Conservation (phyloP, 1,140 invertebrate species). For the Acromyrmex echinatior region DNA sequence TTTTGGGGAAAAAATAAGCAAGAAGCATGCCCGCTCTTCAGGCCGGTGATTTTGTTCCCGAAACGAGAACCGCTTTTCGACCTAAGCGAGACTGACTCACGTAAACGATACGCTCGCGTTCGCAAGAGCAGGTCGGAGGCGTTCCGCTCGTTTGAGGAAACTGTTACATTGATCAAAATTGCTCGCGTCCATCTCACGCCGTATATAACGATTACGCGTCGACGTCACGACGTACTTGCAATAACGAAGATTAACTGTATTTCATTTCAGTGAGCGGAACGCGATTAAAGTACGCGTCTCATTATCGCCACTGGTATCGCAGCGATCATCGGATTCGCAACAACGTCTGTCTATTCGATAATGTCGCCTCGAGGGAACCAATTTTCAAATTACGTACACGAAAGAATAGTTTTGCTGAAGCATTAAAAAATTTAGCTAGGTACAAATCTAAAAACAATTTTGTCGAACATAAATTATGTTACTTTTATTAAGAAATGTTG, state of each 20-base stretch:
- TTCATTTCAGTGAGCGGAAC: neutral
- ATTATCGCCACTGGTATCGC: constrained; percentile 22
- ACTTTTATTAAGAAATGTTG: too few relatives aligned
- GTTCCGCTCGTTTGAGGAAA: constrained; percentile 54
- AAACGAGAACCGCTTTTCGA: constrained; percentile 63
- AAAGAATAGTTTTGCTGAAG: too few relatives aligned
- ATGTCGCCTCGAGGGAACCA: neutral
- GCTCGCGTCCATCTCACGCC: constrained; percentile 41
- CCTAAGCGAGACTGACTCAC: constrained; percentile 51
- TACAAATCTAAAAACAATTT: too few relatives aligned
- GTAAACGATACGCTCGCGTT: constrained; percentile 45
- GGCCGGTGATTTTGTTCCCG: constrained; percentile 67
- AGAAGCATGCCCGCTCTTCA: constrained; percentile 55
- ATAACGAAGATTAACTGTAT: constrained; percentile 58
- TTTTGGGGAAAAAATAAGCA: constrained; percentile 66
- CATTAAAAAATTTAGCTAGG: too few relatives aligned
- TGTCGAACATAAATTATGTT: too few relatives aligned
- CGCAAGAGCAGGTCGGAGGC: constrained; percentile 43
- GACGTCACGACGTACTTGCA: constrained; percentile 25
- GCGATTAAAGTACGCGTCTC: constrained; percentile 45
- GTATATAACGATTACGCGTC: constrained; percentile 49
- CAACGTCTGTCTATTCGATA: constrained; percentile 3
- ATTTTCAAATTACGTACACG: constrained; percentile 31
- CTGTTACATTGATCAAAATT: constrained; percentile 63
- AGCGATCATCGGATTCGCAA: neutral